Percentiles rank a stretch among this genome's conserved stretches.
Evolutionary conservation across 2,113 vertebrate species (phyloP).

Genomic region (Corythaixoides concolor): DNA sequence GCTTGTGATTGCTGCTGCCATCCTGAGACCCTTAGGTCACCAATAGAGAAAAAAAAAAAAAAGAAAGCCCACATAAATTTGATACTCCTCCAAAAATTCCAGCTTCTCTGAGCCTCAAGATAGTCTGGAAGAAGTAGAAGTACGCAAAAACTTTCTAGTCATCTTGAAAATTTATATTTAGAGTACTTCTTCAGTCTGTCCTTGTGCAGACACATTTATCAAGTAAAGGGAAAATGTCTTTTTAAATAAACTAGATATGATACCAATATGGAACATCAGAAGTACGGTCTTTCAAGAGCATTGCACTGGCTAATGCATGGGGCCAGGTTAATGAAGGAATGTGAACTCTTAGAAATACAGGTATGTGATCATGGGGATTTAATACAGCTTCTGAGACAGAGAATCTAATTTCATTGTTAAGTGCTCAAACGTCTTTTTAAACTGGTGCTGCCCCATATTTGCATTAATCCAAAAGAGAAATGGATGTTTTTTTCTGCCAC

Average conservation of each 20-base stretch:
- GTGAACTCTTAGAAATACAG: not conserved
- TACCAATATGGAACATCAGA: not conserved
- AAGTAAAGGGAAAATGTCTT: not conserved
- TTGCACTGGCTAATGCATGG: not conserved
- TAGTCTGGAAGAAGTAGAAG: not conserved
- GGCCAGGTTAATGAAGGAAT: not conserved
- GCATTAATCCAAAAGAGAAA: not conserved
- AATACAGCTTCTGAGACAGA: not conserved
- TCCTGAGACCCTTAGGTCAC: not conserved
- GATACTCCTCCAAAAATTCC: not conserved
- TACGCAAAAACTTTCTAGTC: not conserved
- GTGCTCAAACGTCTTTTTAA: not conserved
- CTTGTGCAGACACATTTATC: not conserved
- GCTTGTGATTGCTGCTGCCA: not conserved
- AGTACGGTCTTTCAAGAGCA: not conserved
- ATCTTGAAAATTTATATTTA: not conserved
- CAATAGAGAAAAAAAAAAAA: not conserved
- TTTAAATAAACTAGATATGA: not conserved
- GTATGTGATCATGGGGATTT: not conserved
- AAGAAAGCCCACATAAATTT: not conserved
- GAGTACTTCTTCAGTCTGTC: not conserved
- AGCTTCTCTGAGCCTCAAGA: not conserved
- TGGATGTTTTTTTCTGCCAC: not conserved
- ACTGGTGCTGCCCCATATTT: not conserved
- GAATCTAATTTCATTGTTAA: not conserved